Conservation (phyloP, 2,888 invertebrate species). For the Tribolium freemani region DNA sequence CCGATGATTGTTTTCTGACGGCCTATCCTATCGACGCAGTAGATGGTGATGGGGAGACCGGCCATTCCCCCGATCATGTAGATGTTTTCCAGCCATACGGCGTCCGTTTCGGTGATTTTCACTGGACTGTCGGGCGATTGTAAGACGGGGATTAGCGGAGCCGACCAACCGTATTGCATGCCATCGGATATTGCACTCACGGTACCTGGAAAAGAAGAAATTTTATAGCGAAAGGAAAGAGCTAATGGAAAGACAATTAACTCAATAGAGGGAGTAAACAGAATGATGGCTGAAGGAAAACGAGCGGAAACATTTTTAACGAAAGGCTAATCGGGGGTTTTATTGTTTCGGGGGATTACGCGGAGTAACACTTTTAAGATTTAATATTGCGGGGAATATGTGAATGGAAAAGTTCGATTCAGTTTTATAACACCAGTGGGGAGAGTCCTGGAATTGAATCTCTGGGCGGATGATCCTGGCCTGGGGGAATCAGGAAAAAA, state of each 20-base stretch:
- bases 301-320: background rate
- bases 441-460: background rate
- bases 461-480: background rate
- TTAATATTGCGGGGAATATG: background rate
- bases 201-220: conserved; percentile 61
- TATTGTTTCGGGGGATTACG: no score
- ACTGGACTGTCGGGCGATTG: conserved; percentile 59
- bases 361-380: background rate
- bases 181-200: conserved; percentile 67
- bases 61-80: conserved; percentile 60
- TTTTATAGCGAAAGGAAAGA: background rate
- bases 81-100: conserved; percentile 59
- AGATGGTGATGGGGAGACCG: conserved; percentile 63
- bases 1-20: conserved; percentile 62
- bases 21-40: conserved; percentile 61
- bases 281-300: conserved; percentile 13
- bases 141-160: conserved; percentile 63
- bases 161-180: conserved; percentile 67
- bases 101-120: conserved; percentile 55
- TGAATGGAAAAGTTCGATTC: background rate
- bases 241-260: conserved; percentile 29
- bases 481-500: background rate
- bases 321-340: no score
- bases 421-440: background rate
- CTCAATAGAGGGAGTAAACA: conserved; percentile 33